phyloP scores from a whole-genome alignment of 2,888 invertebrate species.

The Scelioninae gen. 1 region DNA sequence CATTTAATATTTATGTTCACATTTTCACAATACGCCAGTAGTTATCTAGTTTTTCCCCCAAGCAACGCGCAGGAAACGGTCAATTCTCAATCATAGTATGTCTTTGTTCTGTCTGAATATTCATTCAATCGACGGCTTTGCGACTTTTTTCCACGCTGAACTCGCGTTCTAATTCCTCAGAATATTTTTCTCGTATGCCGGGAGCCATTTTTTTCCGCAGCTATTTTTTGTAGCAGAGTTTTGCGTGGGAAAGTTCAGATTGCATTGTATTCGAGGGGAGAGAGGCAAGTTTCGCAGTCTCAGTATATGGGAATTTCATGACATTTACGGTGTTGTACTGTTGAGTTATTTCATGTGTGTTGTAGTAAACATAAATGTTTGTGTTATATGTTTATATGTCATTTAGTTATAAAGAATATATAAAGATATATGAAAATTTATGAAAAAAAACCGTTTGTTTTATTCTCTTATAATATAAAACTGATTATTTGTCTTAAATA shows the following conservation, averaged over 20 bases:
- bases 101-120: slow-evolving; percentile 32
- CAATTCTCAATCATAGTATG: too few species aligned
- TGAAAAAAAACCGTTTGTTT: too few species aligned
- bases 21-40: slow-evolving; percentile 2
- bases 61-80: too few species aligned
- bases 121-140: slow-evolving; percentile 38
- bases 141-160: slow-evolving; percentile 31
- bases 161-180: slow-evolving; percentile 27
- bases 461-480: neutral
- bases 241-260: slow-evolving; percentile 18
- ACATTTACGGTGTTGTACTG: too few species aligned
- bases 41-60: slow-evolving; percentile 16
- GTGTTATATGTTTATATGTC: too few species aligned
- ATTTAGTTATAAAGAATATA: too few species aligned
- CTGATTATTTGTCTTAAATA: too few species aligned
- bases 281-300: too few species aligned
- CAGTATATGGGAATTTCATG: too few species aligned
- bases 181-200: slow-evolving; percentile 24
- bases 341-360: too few species aligned
- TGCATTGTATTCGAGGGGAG: neutral
- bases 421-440: too few species aligned
- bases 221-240: slow-evolving; percentile 8
- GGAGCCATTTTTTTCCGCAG: neutral
- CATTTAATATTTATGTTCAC: neutral
- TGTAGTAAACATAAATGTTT: too few species aligned